Evolutionary conservation across 23 tunicate genomes (phyloP), one percentile per base, ranked within the genome.

Genomic region (Styela clava): DNA sequence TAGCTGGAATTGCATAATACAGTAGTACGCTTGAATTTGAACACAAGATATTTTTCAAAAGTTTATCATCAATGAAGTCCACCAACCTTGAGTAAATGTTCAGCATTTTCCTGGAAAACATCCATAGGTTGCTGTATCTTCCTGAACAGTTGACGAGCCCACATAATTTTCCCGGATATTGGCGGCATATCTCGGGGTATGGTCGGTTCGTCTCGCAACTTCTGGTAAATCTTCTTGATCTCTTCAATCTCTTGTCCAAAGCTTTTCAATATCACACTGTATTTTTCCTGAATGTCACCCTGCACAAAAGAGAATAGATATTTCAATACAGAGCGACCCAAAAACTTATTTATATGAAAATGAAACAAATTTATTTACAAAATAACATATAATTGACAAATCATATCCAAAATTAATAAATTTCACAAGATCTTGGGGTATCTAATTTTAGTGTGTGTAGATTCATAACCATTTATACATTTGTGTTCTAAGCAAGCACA

Each of bases 121-220:
- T 84, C 85, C 98, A 93, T 93, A 21, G 98, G 98, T 85, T 88
- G 93, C 63, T 88, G 86, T 0, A 93, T 93, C 84, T 88, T 87
- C 33, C 91, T 79, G 73, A 89, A 94, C 29, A 88, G 88, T 62
- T 94, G 95, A 1, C 98, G 77, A 2, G 99, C 84, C 99, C 99
- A 96, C 88, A 88, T 80, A 24, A 96, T 91, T 76, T 88, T 91
- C 30, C 97, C 97, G 22, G 97, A 82, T 21, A 91, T 88, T 1
- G 99, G 99, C 1, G 99, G 97, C 93, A 96, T 91, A 74, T 91
- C 92, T 24, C 97, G 63, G 16, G 99, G 89, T 37, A 87, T 85
- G 21, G 88, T 85, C 16, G 99, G 99, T 33, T 96, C 99, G 52
- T 87, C 96, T 19, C 96, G 83, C 36, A 74, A 85, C 68, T 87